Conservation (phyloP, 2,888 invertebrate species). For the Taphrorychus bicolor region DNA sequence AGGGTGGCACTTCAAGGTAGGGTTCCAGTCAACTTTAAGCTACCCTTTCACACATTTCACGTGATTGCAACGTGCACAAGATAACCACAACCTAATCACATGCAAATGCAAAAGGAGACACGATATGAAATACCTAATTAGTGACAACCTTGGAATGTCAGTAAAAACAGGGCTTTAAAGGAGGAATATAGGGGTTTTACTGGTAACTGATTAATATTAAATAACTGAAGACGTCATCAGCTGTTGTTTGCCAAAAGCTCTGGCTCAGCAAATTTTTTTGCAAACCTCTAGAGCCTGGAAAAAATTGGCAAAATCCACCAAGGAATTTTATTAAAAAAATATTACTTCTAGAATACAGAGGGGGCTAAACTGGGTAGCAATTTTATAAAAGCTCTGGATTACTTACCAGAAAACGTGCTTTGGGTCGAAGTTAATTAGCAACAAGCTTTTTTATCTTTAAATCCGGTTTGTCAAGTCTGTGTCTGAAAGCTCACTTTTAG, state of each 20-base stretch:
- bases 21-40: too few species aligned
- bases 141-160: too few species aligned
- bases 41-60: too few species aligned
- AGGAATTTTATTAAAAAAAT: not conserved
- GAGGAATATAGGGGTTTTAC: not conserved
- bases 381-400: not conserved
- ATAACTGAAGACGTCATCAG: not conserved
- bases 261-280: conserved; percentile 2
- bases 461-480: not conserved
- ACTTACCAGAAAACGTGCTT: conserved; percentile 9
- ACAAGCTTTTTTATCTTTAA: not conserved
- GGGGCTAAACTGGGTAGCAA: not conserved
- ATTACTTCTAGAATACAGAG: not conserved
- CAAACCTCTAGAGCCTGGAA: too few species aligned
- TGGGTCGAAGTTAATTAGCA: too few species aligned
- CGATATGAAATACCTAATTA: too few species aligned
- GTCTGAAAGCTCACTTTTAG: not conserved
- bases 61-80: too few species aligned
- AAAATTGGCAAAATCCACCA: not conserved
- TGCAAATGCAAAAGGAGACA: too few species aligned
- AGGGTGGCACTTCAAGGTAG: too few species aligned
- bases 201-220: not conserved
- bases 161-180: not conserved
- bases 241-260: not conserved
- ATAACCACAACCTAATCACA: too few species aligned